Percentiles rank a stretch among this genome's conserved stretches.
phyloP scores from a whole-genome alignment of 2,797 vertebrate species.

The Mastacembelus armatus region DNA sequence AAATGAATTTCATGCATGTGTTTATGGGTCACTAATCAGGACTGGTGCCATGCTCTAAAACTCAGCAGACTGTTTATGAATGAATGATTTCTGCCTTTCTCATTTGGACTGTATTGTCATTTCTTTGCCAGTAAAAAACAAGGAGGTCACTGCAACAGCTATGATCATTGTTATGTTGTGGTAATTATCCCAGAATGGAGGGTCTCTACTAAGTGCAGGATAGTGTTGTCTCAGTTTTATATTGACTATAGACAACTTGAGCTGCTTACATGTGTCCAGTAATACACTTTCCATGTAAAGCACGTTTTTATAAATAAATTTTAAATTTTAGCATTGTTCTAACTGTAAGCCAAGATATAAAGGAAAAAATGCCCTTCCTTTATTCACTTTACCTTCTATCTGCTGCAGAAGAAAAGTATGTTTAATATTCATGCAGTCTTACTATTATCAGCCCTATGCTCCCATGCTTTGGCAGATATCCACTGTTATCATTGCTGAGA shows the following conservation, averaged over 20 bases:
- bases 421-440: slow-evolving; percentile 75
- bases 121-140: no score
- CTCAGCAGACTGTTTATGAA: slow-evolving; percentile 14
- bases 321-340: no score
- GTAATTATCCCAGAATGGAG: no score
- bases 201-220: no score
- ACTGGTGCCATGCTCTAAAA: slow-evolving; percentile 8
- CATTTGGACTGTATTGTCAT: background rate
- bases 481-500: slow-evolving; percentile 70
- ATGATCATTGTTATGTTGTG: no score
- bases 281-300: no score
- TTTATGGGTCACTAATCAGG: slow-evolving; percentile 30
- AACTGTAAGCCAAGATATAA: background rate
- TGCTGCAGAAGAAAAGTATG: slow-evolving; percentile 41
- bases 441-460: slow-evolving; percentile 65
- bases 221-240: no score
- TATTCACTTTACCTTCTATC: slow-evolving; percentile 43
- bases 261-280: no score
- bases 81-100: slow-evolving; percentile 1
- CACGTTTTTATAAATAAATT: no score
- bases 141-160: no score
- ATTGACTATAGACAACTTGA: no score
- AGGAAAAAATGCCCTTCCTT: slow-evolving; percentile 5
- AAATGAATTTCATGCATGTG: slow-evolving; percentile 32
- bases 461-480: slow-evolving; percentile 67